Percentiles rank a stretch among this genome's conserved stretches.
Evolutionary conservation across 2,797 vertebrate species (phyloP).

Genomic region (Phylloscopus collybita): DNA sequence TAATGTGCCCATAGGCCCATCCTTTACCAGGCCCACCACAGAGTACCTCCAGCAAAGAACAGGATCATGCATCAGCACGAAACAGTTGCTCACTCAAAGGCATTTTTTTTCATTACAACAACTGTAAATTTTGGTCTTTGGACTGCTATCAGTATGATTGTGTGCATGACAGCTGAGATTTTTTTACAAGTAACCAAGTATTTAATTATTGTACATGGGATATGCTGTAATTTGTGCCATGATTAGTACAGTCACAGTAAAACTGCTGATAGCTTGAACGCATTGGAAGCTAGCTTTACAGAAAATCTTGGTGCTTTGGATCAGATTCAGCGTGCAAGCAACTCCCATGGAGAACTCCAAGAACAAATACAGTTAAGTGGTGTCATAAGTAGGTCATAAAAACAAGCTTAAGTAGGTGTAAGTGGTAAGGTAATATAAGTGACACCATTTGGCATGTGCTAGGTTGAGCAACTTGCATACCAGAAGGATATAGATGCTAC

Average conservation of each 20-base stretch:
- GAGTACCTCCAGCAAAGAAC: neutral
- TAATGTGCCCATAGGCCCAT: neutral
- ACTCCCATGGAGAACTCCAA: neutral
- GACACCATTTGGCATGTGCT: neutral
- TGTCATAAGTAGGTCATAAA: conserved; percentile 19
- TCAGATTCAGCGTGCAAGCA: neutral
- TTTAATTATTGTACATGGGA: neutral
- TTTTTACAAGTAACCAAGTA: neutral
- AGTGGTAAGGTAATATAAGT: neutral
- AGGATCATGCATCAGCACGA: neutral
- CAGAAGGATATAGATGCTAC: neutral
- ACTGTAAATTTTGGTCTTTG: neutral
- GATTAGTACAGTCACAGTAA: neutral
- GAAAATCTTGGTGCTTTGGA: neutral
- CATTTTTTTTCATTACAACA: neutral
- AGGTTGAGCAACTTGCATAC: neutral
- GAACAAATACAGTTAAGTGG: neutral
- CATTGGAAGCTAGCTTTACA: neutral
- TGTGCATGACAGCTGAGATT: neutral
- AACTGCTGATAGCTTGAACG: neutral
- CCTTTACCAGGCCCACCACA: neutral
- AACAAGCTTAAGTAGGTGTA: conserved; percentile 13
- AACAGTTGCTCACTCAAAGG: neutral
- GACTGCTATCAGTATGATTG: neutral
- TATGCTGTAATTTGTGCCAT: neutral